phyloP scores from a whole-genome alignment of 1,140 invertebrate genomes.

The Megathymus violae region DNA sequence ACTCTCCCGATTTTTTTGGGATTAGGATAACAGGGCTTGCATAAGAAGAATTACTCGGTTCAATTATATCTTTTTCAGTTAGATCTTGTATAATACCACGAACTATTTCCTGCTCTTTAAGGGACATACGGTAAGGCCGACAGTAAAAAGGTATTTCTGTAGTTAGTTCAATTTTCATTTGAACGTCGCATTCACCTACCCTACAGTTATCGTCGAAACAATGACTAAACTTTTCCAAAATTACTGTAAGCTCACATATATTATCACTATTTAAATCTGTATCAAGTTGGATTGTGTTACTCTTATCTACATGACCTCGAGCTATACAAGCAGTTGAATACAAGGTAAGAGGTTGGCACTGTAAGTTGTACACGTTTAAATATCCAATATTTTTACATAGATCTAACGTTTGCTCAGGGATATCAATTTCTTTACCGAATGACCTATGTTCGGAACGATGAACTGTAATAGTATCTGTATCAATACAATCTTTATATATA shows the following conservation, averaged over 20 bases:
- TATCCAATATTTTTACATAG: neutral
- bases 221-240: neutral
- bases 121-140: slow-evolving; percentile 5
- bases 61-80: slow-evolving; percentile 17
- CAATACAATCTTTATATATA: neutral
- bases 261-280: neutral
- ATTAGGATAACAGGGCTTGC: slow-evolving; percentile 33
- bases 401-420: neutral
- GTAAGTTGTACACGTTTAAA: neutral
- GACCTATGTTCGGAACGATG: slow-evolving; percentile 7
- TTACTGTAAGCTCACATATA: neutral
- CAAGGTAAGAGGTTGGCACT: slow-evolving; percentile 1
- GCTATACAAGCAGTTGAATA: slow-evolving; percentile 5
- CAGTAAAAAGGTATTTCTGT: slow-evolving; percentile 9
- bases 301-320: slow-evolving; percentile 1
- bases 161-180: slow-evolving; percentile 13
- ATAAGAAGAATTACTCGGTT: slow-evolving; percentile 19
- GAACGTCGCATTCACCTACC: neutral
- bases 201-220: slow-evolving; percentile 3
- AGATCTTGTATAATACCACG: slow-evolving; percentile 12
- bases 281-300: too few relatives aligned
- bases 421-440: slow-evolving; percentile 4
- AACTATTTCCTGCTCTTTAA: slow-evolving; percentile 5
- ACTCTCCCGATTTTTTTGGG: slow-evolving; percentile 18
- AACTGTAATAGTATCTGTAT: neutral